Percentiles rank a stretch among this genome's conserved stretches.
Conservation (phyloP, 2,113 vertebrate genomes). For the Lamprotornis superbus region DNA sequence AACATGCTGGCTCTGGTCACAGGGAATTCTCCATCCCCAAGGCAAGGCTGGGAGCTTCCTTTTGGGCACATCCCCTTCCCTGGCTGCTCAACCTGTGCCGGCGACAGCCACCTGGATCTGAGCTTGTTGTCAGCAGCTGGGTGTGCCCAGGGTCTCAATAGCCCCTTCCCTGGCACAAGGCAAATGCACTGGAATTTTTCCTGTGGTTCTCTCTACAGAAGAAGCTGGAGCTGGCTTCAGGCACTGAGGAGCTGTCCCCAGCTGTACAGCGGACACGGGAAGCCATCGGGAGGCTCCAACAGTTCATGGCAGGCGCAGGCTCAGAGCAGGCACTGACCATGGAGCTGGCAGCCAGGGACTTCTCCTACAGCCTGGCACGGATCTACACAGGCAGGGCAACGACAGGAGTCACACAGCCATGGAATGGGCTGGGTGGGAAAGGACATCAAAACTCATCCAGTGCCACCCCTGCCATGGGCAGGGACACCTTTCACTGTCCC, state of each 20-base stretch:
- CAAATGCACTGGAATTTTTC: accelerated
- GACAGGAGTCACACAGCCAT: background rate
- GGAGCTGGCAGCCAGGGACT: conserved; percentile 80
- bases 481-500: background rate
- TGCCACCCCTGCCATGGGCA: background rate
- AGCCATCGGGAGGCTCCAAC: conserved; percentile 57
- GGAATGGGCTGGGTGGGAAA: background rate
- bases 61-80: background rate
- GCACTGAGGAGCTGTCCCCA: conserved; percentile 1
- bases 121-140: background rate
- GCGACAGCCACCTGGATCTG: background rate
- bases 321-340: background rate
- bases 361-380: conserved; percentile 79
- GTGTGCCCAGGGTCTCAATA: background rate
- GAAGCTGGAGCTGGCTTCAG: conserved; percentile 56
- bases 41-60: background rate
- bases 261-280: background rate
- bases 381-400: conserved; percentile 73
- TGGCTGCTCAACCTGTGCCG: background rate
- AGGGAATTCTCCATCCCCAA: background rate
- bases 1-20: accelerated
- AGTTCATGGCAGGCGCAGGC: conserved; percentile 43
- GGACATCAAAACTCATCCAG: accelerated
- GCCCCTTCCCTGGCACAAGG: background rate
- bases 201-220: conserved; percentile 41